Base-by-base conservation (phyloP, 1,140 invertebrate species). In the Wasmannia auropunctata region DNA sequence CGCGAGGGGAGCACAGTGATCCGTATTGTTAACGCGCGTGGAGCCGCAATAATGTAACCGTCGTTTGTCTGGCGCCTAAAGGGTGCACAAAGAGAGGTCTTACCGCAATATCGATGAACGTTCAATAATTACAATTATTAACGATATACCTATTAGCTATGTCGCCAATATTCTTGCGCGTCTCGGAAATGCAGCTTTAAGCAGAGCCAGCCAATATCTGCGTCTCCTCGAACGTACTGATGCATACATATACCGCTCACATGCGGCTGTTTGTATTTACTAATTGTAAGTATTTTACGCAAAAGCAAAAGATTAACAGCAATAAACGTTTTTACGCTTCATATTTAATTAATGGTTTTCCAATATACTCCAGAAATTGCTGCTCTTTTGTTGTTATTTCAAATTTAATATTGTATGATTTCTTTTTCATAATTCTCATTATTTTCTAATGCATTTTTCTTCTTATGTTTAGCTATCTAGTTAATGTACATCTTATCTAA, bases 11-110 rank as follows among this genome's bases (percentile, higher is more conserved):
- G 58, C 51, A 88, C 87, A 88, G 69, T 70, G 87, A 88, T 88
- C n/a, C 79, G 75, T 56, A 88, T 67, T 88, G 87, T 88, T 84
- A 88, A 88, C 37, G 63, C 34, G 34, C 62, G 56, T 22, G 34
- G 51, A 60, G 69, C 85, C 51, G 85, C 74, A 89, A 89, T 88
- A 88, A 88, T 86, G 40, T 76, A 65, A 74, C 69, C 51, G 56
- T 46, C 81, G 31, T 85, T 63, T 75, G 67, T 60, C 87, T 89
- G 87, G 88, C 88, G 88, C 74, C 87, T 74, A 31, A n/a, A 70
- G 7, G 19, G 2, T 8, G 31, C 14, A 87, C 86, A 88, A 88
- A 88, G 86, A 37, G 43, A 40, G 58, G 49, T 84, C 87, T 89
- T 60, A 88, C 76, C 19, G 67, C 67, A 58, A 69, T 85, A 56